These are phyloP conservation scores for Campylomormyrus numenius DNA, from an alignment of 2,113 vertebrate species.

Conservation along the genomic window DNA sequence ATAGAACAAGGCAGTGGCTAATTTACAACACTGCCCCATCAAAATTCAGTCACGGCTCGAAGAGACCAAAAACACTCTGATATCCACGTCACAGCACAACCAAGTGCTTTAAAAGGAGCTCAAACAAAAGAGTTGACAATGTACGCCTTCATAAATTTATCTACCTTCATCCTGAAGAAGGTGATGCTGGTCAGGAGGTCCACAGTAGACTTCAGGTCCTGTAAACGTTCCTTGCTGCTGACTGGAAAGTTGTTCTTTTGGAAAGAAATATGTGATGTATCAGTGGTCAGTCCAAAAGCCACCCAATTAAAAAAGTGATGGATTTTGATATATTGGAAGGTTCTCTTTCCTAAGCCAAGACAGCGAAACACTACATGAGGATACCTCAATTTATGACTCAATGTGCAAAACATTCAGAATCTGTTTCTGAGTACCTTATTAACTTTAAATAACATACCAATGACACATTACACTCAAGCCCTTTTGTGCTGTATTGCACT, in stretches of 20 bases:
- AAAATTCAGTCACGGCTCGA: neutral
- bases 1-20: neutral
- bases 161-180: slow-evolving; percentile 98
- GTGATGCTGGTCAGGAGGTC: slow-evolving; percentile 98
- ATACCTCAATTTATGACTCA: neutral
- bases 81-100: neutral
- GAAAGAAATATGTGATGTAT: neutral
- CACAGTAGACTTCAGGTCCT: slow-evolving; percentile 94
- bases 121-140: neutral
- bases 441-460: neutral
- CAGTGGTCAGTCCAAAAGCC: neutral
- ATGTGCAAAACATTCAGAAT: neutral
- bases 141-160: neutral
- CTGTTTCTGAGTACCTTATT: neutral
- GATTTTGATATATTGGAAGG: neutral
- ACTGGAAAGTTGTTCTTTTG: slow-evolving; percentile 92
- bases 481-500: neutral
- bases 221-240: slow-evolving; percentile 84
- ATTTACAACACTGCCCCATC: neutral
- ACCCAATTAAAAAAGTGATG: neutral
- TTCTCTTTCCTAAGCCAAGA: neutral
- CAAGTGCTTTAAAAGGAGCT: neutral
- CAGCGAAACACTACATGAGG: neutral
- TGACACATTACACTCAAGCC: neutral
- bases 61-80: neutral